A percentile compares a stretch with the other conserved stretches of the same genome.
phyloP scores from a whole-genome alignment of 2,888 invertebrate genomes.

The Drosophila maculinotata region DNA sequence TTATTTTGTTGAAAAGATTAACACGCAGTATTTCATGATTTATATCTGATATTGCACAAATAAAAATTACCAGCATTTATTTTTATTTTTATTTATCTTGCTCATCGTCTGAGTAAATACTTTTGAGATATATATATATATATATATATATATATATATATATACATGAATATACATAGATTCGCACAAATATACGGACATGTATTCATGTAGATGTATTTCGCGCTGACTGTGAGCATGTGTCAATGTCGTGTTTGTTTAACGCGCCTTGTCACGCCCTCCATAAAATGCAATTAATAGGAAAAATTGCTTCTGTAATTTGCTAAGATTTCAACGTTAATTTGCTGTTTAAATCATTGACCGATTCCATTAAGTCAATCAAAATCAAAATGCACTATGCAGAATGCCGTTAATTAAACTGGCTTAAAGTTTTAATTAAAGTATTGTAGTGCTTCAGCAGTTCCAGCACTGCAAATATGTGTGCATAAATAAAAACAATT shows the following conservation, averaged over 20 bases:
- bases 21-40: conserved; percentile 66
- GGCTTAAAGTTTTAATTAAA: conserved; percentile 12
- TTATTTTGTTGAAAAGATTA: conserved; percentile 68
- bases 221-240: conserved; percentile 18
- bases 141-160: conserved; percentile 7
- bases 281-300: conserved; percentile 30
- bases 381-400: conserved; percentile 2
- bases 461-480: conserved; percentile 26
- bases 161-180: conserved; percentile 8
- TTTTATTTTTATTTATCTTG: conserved; percentile 45
- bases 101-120: conserved; percentile 44
- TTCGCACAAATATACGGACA: conserved; percentile 4
- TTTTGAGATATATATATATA: conserved; percentile 20
- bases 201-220: neutral
- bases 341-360: conserved; percentile 21
- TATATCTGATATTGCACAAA: conserved; percentile 69
- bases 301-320: conserved; percentile 24
- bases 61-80: conserved; percentile 67
- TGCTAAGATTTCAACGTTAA: conserved; percentile 28
- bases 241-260: conserved; percentile 46
- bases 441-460: conserved; percentile 7
- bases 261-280: conserved; percentile 28
- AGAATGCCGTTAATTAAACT: conserved; percentile 43
- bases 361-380: conserved; percentile 16
- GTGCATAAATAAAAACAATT: conserved; percentile 22